These are phyloP conservation scores for Plebejus argus DNA, from an alignment of 2,888 invertebrate species.

Conservation along the genomic window DNA sequence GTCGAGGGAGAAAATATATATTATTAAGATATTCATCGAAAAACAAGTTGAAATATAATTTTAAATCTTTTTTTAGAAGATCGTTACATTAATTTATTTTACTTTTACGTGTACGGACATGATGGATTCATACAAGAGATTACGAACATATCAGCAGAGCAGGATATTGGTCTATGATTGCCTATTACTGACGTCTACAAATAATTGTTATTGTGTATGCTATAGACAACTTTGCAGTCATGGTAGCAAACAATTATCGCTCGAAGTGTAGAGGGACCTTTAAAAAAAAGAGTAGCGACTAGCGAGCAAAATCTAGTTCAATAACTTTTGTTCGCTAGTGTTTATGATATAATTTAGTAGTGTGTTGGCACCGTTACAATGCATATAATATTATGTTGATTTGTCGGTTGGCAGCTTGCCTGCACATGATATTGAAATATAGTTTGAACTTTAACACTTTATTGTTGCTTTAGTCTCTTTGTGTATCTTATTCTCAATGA, in stretches of 20 bases:
- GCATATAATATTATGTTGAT: slow-evolving; percentile 2
- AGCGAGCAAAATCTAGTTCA: not conserved
- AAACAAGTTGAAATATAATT: not conserved
- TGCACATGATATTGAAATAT: slow-evolving; percentile 8
- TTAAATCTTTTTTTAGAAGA: too few relatives aligned
- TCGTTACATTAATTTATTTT: too few relatives aligned
- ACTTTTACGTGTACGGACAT: too few relatives aligned
- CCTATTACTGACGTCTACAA: too few relatives aligned
- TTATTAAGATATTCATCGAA: not conserved
- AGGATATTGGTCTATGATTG: too few relatives aligned
- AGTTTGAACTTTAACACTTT: slow-evolving; percentile 13
- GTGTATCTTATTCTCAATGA: not conserved
- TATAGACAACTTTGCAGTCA: too few relatives aligned
- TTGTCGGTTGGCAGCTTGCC: not conserved
- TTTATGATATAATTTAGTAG: slow-evolving; percentile 7
- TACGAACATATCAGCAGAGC: too few relatives aligned
- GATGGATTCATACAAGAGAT: too few relatives aligned
- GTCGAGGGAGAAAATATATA: not conserved
- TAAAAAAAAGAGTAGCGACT: not conserved
- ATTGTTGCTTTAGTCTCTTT: not conserved
- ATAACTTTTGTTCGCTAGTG: not conserved
- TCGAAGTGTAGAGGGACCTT: too few relatives aligned
- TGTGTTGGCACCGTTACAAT: slow-evolving; percentile 1
- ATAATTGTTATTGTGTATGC: too few relatives aligned
- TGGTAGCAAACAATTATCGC: too few relatives aligned